Percentiles rank a stretch among this genome's conserved stretches.
Conservation (phyloP, 2,888 invertebrate species). For the Caenorhabditis becei region DNA sequence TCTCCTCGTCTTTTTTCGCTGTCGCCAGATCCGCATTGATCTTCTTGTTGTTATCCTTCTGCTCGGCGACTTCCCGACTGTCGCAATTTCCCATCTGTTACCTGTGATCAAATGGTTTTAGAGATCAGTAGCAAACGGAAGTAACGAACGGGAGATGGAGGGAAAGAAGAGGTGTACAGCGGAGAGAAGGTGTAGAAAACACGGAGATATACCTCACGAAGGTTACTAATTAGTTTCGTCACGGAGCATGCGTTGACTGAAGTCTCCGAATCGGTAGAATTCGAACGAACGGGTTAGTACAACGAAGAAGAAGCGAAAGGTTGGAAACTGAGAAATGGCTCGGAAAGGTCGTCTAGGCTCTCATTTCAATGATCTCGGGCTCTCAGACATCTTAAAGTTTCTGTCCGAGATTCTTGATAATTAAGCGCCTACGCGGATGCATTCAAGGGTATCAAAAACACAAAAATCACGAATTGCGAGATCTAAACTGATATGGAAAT, state of each 20-base stretch:
- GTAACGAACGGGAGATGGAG: neutral
- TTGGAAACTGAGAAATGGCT: neutral
- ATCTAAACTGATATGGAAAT: neutral
- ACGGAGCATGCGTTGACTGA: neutral
- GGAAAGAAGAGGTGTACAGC: neutral
- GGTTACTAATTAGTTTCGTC: neutral
- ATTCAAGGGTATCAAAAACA: too few species aligned
- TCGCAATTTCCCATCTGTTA: slow-evolving; percentile 74
- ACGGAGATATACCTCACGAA: neutral
- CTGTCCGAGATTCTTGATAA: too few species aligned
- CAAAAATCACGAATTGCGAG: too few species aligned
- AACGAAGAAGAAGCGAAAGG: too few species aligned
- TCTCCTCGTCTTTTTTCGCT: slow-evolving; percentile 72
- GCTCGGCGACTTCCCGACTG: slow-evolving; percentile 63
- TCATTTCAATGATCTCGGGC: too few species aligned
- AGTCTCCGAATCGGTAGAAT: neutral
- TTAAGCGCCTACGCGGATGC: too few species aligned
- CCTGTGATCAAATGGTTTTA: slow-evolving; percentile 3
- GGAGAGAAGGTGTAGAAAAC: neutral
- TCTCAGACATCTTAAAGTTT: too few species aligned
- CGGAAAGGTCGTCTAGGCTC: neutral
- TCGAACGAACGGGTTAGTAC: neutral
- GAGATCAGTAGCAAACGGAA: neutral
- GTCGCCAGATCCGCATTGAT: slow-evolving; percentile 75
- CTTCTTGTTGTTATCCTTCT: slow-evolving; percentile 58